phyloP scores from a whole-genome alignment of 2,113 vertebrate species.

The Brienomyrus longianalis region DNA sequence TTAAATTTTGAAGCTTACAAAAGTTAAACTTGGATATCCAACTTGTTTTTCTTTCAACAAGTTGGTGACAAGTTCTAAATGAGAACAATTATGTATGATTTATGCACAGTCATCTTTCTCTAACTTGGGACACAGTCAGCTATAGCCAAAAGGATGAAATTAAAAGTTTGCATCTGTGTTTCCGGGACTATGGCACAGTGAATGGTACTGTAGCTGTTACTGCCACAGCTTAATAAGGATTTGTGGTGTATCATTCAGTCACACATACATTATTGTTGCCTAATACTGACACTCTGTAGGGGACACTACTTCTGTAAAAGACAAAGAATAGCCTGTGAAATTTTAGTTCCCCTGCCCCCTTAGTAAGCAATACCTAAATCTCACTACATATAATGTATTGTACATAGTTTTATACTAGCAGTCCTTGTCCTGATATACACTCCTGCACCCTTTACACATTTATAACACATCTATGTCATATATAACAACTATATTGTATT shows the following conservation, averaged over 20 bases:
- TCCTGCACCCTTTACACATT: neutral
- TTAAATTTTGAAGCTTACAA: neutral
- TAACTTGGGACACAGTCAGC: neutral
- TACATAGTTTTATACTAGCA: neutral
- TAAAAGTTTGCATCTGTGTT: neutral
- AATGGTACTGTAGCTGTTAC: neutral
- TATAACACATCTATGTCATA: neutral
- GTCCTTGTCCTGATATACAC: neutral
- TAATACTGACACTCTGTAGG: neutral
- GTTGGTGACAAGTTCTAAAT: neutral
- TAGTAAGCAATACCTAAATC: neutral
- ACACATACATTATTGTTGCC: neutral
- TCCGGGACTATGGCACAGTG: neutral
- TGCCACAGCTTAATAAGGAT: neutral
- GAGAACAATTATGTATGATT: neutral
- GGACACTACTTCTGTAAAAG: neutral
- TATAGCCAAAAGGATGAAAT: neutral
- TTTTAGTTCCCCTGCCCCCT: neutral
- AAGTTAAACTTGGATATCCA: neutral
- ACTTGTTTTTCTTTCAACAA: neutral
- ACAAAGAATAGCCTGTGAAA: neutral
- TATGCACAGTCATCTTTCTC: neutral
- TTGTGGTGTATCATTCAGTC: too few relatives aligned
- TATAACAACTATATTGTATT: neutral
- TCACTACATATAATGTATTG: neutral